Percentiles rank a stretch among this genome's conserved stretches.
Evolutionary conservation across 2,888 invertebrate species (phyloP).

Genomic region (Apotomis turbidana): DNA sequence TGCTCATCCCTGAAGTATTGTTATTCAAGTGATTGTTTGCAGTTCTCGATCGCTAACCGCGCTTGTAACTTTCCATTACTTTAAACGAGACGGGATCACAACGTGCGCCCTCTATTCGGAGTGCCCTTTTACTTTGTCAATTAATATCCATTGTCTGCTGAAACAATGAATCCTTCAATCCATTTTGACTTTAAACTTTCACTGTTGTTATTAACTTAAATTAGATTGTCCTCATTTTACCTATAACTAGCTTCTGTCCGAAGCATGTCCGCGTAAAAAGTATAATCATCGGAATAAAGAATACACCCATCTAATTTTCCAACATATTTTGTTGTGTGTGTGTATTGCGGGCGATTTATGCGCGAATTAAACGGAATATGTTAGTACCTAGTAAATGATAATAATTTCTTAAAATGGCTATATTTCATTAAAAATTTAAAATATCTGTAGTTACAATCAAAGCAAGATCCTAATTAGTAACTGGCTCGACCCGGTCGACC

Average conservation of each 20-base stretch:
- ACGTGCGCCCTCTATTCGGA: constrained; percentile 17
- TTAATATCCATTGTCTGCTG: constrained; percentile 33
- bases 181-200: constrained; percentile 34
- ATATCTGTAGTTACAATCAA: no score
- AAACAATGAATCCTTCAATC: constrained; percentile 26
- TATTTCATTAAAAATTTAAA: no score
- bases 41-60: constrained; percentile 10
- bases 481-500: no score
- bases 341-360: no score
- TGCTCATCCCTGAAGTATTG: neutral
- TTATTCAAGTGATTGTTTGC: constrained; percentile 16
- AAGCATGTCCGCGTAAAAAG: neutral
- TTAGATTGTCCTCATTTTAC: neutral
- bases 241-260: neutral
- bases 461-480: no score
- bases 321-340: no score
- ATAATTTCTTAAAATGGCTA: no score
- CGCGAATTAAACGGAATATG: no score
- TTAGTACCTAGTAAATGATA: no score
- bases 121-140: constrained; percentile 31
- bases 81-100: constrained; percentile 22
- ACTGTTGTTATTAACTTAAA: constrained; percentile 11
- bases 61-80: constrained; percentile 38
- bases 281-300: no score
- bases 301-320: no score